Evolutionary conservation across 2,797 vertebrate species (phyloP), one percentile per base, ranked within the genome.

Genomic region (Cyclopterus lumpus): DNA sequence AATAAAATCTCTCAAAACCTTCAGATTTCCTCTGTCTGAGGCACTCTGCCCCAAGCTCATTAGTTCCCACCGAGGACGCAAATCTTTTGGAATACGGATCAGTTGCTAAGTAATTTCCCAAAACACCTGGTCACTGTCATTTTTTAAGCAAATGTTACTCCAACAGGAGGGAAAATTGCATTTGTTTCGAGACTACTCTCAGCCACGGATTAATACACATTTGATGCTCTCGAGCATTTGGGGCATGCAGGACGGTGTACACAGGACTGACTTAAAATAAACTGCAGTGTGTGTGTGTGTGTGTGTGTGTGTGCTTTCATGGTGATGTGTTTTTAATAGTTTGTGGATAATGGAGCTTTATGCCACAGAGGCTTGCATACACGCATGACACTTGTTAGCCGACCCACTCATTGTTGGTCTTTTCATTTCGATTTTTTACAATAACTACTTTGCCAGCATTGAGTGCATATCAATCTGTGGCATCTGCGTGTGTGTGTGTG

Each of bases 201-300:
- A 59, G 38, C 38, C 2, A 44, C 2, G 44, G 44, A 71, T 44
- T 38, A 49, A 36, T 66, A 1, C n/a, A 38, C 30, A 20, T 46
- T 36, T n/a, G 49, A 44, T 9, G n/a, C 28, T 26, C 2, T 10
- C 18, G 26, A 44, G 20, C 26, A 54, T 54, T 26, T 67, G 3
- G 8, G 16, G 20, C 20, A 61, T 40, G 28, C 58, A 28, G 15
- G 22, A 61, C 15, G 8, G 18, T 67, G 63, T 18, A 15, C 20
- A 24, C 49, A 18, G 28, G 20, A 24, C n/a, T 18, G 14, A 48
- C 63, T 67, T 8, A 22, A 53, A 63, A 55, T 24, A 49, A 71
- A 72, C 32, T 38, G 1, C 62, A 77, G 26, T 73, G 51, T 20
- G 60, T 69, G 26, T 73, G 60, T 69, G 26, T 73, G 60, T 64